phyloP scores from a whole-genome alignment of 53 echinoderm and acorn worm genomes.

The Holothuria scabra region DNA sequence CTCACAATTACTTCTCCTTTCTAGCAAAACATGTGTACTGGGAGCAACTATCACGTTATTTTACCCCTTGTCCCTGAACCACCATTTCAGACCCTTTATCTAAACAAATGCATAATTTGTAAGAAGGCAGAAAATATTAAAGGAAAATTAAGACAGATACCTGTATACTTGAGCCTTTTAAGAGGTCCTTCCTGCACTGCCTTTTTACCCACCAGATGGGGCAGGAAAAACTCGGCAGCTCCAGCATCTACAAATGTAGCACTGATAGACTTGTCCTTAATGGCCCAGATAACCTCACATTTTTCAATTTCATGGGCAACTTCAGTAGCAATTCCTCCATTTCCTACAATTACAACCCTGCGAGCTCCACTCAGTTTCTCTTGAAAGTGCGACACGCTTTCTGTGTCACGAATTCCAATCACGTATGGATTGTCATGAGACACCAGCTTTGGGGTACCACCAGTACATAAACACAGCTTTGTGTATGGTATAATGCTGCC shows the following conservation, averaged over 20 bases:
- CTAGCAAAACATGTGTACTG: too few relatives aligned
- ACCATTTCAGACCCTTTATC: too few relatives aligned
- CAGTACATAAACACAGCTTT: constrained; percentile 86
- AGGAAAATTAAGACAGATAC: constrained; percentile 33
- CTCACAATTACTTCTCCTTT: too few relatives aligned
- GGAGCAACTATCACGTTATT: too few relatives aligned
- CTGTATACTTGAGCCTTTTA: constrained; percentile 89
- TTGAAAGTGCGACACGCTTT: constrained; percentile 87
- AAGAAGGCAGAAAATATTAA: neutral
- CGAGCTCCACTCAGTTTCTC: constrained; percentile 73
- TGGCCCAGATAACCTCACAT: constrained; percentile 87
- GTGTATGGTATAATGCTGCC: constrained; percentile 58
- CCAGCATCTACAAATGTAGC: constrained; percentile 91
- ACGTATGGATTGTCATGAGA: constrained; percentile 76
- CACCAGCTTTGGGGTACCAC: constrained; percentile 80
- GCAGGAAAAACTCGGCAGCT: constrained; percentile 86
- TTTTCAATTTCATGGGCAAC: constrained; percentile 91
- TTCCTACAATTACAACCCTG: constrained; percentile 82
- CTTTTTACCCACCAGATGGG: constrained; percentile 73
- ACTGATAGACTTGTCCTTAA: constrained; percentile 83
- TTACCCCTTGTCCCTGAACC: too few relatives aligned
- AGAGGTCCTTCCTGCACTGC: constrained; percentile 56
- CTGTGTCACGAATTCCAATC: constrained; percentile 93
- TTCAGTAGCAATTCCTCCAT: constrained; percentile 97
- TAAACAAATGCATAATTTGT: neutral